Base-by-base conservation (phyloP, 2,888 invertebrate genomes). In the Thelaira solivaga region DNA sequence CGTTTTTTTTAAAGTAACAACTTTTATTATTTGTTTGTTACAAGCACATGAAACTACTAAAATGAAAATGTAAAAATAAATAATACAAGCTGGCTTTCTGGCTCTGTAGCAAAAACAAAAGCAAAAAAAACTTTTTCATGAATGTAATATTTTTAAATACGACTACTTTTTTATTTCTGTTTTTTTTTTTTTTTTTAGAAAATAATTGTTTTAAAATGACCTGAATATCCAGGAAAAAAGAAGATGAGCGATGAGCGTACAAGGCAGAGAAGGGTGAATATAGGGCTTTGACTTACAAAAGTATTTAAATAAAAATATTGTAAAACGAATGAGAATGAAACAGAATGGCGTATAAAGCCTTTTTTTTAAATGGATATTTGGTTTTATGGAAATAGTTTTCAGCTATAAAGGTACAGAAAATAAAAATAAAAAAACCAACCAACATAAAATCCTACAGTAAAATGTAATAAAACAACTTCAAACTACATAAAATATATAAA, bases 161-260 rank as follows among this genome's bases (percentile, higher is more conserved):
- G 26, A 26, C 4, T 26, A n/a, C n/a, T n/a, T n/a, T n/a, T 29
- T 5, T 4, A n/a, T 13, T 57, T n/a, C 16, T 10, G 20, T 2
- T 6, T 0, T 20, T n/a, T 11, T 24, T 29, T 47, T 36, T 73
- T 71, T 34, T 61, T 55, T 53, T 51, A 36, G 53, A 31, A 68
- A 75, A 75, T 81, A 81, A 80, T 81, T 81, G 81, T 81, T 81
- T 80, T 78, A 80, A 80, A 81, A 73, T 81, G 81, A 81, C 81
- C 81, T 68, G 76, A 72, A 81, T 81, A 59, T 49, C 13, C 26
- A 65, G 51, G 39, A 20, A 31, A 31, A 8, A 18, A 22, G 39
- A n/a, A 22, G 10, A 16, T 22, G 16, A 18, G 13, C 5, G n/a
- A 26, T 13, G 4, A 10, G 31, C 5, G 16, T 6, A n/a, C n/a